A percentile compares a stretch with the other conserved stretches of the same genome.
Conservation (phyloP, 2,797 vertebrate genomes). For the Amphiprion clarkii region DNA sequence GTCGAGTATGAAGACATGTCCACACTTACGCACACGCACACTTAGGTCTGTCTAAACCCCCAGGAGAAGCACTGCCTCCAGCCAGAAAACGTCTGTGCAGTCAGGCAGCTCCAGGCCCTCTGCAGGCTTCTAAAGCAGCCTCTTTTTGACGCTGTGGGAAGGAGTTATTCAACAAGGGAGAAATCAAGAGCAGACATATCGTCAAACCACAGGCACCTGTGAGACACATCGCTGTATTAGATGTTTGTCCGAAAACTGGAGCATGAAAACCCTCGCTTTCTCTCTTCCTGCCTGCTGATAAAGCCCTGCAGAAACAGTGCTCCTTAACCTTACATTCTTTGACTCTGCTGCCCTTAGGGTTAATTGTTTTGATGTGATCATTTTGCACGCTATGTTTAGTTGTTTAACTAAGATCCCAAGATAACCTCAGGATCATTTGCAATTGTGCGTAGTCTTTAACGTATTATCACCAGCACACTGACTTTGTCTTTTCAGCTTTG, state of each 20-base stretch:
- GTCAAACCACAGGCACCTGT: constrained; percentile 29
- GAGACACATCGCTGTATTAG: constrained; percentile 27
- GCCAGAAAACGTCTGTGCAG: constrained; percentile 41
- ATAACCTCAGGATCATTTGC: constrained; percentile 41
- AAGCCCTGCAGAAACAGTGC: constrained; percentile 52
- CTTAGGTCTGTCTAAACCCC: constrained; percentile 25
- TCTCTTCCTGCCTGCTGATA: constrained; percentile 29
- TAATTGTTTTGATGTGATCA: constrained; percentile 58
- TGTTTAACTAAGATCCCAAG: constrained; percentile 48
- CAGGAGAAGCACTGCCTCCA: constrained; percentile 44
- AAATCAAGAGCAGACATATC: constrained; percentile 54
- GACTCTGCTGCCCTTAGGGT: constrained; percentile 37
- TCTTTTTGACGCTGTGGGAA: constrained; percentile 36
- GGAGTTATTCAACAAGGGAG: constrained; percentile 31
- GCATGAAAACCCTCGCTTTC: constrained; percentile 32
- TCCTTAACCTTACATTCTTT: constrained; percentile 42
- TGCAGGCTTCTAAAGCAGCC: constrained; percentile 39
- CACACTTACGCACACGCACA: constrained; percentile 7
- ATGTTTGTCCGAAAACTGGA: constrained; percentile 38
- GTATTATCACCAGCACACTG: constrained; percentile 40
- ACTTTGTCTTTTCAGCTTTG: constrained; percentile 28
- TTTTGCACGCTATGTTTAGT: constrained; percentile 54
- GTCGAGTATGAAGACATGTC: constrained; percentile 21
- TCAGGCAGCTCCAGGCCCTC: constrained; percentile 54
- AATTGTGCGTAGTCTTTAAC: constrained; percentile 28